Conservation (phyloP, 1,140 invertebrate genomes). For the Pissodes strobi region DNA sequence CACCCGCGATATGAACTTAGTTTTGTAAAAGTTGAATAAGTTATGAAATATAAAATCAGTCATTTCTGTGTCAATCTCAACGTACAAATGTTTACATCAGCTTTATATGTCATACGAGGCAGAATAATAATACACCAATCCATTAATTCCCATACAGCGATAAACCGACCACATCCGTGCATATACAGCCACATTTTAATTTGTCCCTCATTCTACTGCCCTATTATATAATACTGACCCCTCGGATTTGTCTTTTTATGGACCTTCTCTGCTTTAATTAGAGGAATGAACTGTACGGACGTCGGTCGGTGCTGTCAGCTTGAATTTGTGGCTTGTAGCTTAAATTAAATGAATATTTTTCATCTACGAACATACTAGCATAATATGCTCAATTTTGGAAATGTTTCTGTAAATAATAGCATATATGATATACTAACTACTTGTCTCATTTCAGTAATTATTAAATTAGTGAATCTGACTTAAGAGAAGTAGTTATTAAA, state of each 20-base stretch:
- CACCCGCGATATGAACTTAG: too few species aligned
- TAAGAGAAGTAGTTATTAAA: too few species aligned
- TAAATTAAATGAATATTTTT: conserved; percentile 28
- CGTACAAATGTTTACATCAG: conserved; percentile 9
- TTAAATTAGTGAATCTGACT: too few species aligned
- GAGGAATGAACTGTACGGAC: conserved; percentile 31
- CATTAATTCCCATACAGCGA: conserved; percentile 30
- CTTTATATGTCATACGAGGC: not conserved
- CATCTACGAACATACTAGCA: too few species aligned
- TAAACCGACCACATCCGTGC: conserved; percentile 31
- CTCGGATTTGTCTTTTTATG: conserved; percentile 37
- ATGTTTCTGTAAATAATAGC: not conserved
- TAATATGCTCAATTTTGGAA: not conserved
- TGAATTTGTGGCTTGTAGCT: conserved; percentile 19
- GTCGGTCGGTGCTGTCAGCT: conserved; percentile 20
- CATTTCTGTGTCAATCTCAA: too few species aligned
- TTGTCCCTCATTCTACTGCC: conserved; percentile 28
- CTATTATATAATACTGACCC: conserved; percentile 28
- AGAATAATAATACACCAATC: conserved; percentile 24
- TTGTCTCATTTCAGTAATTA: not conserved
- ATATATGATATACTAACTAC: too few species aligned
- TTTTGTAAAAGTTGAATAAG: too few species aligned
- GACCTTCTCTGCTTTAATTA: conserved; percentile 34
- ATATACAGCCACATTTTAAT: conserved; percentile 34
- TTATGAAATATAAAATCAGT: too few species aligned